Base-by-base conservation (phyloP, 2,888 invertebrate species). In the Lasioglossum figueresi region DNA sequence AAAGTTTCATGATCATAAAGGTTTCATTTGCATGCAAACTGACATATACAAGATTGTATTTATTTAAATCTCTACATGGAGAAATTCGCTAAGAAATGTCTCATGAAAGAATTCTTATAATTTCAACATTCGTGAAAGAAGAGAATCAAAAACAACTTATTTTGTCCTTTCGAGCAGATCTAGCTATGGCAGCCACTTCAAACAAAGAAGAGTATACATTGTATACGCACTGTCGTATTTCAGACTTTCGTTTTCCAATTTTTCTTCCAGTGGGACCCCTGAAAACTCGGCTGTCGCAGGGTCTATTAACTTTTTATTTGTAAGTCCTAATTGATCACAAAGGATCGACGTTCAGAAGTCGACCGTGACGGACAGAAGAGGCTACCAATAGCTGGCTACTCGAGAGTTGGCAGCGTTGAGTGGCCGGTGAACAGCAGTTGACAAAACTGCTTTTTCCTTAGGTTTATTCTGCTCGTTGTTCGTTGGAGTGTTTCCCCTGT, bases 241-340 rank as follows among this genome's bases (percentile, higher is more conserved):
- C n/a, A n/a, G n/a, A n/a, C n/a, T n/a, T n/a, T n/a, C n/a, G 5
- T 27, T 59, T 27, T 5, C 59, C 27, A 16, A 27, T 6, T 27
- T 27, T 59, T 5, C 27, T 31, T 1, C 27, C 14, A 16, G 16
- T 1, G 59, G 4, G 8, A 12, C 14, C 14, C 2, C 16, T 12
- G 16, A 59, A 31, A 59, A 16, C 5, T 27, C 14, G 27, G 0
- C 27, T 31, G 59, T 27, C 27, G n/a, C 12, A 59, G 14, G 10
- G 27, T 27, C 59, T 16, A 59, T 59, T 59, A 59, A 59, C 59
- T 59, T 59, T 59, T 16, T 4, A 59, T 59, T 31, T 59, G 27
- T 59, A 59, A 59, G 27, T 59, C 59, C 59, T 59, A 59, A 59
- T 59, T 59, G 59, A 59, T 59, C 59, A 27, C 59, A 59, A 59